A percentile compares a stretch with the other conserved stretches of the same genome.
phyloP scores from a whole-genome alignment of 2,797 vertebrate genomes.

The Typhlichthys subterraneus region DNA sequence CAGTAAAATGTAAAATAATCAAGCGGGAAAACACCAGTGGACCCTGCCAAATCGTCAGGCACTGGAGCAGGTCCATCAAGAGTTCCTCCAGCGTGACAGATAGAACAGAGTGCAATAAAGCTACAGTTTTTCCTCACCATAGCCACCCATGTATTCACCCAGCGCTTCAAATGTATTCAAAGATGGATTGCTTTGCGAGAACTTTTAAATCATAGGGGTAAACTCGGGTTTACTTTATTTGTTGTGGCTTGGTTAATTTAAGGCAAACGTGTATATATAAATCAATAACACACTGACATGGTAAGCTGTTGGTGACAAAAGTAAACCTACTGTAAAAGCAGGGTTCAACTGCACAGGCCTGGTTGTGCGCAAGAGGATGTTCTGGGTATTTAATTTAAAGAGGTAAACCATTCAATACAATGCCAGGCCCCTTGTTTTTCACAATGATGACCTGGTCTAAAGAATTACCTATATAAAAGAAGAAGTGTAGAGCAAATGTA shows the following conservation, averaged over 20 bases:
- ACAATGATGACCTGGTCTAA: no score
- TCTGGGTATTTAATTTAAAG: constrained; percentile 13
- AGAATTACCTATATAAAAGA: not conserved
- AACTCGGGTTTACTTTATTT: constrained; percentile 7
- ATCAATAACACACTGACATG: no score
- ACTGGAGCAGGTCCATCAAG: constrained; percentile 51
- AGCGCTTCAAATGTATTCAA: constrained; percentile 20
- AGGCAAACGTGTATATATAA: no score
- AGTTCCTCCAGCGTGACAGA: constrained; percentile 53
- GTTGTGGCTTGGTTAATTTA: constrained; percentile 3
- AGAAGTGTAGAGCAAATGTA: constrained; percentile 16
- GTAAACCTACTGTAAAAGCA: no score
- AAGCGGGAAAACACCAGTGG: no score
- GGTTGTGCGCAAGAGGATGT: not conserved
- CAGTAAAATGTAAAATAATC: constrained; percentile 32
- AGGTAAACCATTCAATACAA: no score
- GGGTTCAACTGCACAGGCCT: no score
- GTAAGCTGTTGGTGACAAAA: no score
- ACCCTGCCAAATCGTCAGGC: constrained; percentile 16
- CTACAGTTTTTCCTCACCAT: constrained; percentile 16
- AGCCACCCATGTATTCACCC: constrained; percentile 23
- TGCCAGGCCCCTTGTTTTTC: no score
- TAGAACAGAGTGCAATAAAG: constrained; percentile 56
- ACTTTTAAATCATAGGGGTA: not conserved
- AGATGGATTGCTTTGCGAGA: constrained; percentile 12